Evolutionary conservation across 2,113 vertebrate species (phyloP).

Genomic region (Thunnus thynnus): DNA sequence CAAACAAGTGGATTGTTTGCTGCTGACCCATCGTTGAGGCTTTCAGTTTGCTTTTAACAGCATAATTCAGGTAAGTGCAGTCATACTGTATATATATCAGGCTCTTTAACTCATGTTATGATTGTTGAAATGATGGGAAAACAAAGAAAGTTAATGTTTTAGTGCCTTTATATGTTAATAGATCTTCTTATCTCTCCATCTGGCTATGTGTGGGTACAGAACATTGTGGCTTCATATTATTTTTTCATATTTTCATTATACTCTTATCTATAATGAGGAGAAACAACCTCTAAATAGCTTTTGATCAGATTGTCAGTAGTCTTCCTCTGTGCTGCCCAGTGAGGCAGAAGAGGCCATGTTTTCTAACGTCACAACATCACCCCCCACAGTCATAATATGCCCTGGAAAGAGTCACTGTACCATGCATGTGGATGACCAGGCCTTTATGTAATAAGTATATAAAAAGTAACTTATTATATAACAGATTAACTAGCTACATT

Average conservation of each 20-base stretch:
- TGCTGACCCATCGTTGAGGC: neutral
- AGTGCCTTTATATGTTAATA: neutral
- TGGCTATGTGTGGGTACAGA: neutral
- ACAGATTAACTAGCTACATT: neutral
- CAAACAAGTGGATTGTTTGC: conserved; percentile 36
- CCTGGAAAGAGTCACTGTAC: conserved; percentile 44
- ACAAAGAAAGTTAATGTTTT: neutral
- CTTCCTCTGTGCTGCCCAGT: conserved; percentile 12
- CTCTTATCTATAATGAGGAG: neutral
- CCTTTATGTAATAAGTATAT: conserved; percentile 51
- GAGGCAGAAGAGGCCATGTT: conserved; percentile 49
- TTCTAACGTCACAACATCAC: conserved; percentile 36
- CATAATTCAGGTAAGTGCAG: conserved; percentile 56
- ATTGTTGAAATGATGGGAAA: neutral
- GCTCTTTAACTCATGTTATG: neutral
- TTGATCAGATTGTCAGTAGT: neutral
- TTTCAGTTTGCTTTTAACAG: conserved; percentile 1
- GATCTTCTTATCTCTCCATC: neutral
- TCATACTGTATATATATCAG: neutral
- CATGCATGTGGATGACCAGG: conserved; percentile 36
- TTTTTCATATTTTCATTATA: too few species aligned
- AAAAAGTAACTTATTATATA: conserved; percentile 44
- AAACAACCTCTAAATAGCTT: neutral
- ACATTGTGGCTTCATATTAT: neutral
- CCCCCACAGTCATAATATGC: conserved; percentile 37